Percentiles rank a stretch among this genome's conserved stretches.
Evolutionary conservation across 2,888 invertebrate genomes (phyloP).

Genomic region (Standfussiana lucernea): DNA sequence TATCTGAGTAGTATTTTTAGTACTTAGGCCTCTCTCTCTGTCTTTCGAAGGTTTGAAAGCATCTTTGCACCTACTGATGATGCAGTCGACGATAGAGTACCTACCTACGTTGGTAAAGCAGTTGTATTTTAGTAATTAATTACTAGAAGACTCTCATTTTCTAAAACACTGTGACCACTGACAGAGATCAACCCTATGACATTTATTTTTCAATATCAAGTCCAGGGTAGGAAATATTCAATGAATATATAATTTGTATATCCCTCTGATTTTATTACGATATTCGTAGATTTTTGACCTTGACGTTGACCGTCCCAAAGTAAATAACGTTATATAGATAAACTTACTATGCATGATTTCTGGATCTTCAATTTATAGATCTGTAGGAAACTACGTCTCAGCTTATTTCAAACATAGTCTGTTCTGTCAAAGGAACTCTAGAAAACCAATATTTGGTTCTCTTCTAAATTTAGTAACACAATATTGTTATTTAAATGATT

Average conservation of each 20-base stretch:
- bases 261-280: conserved; percentile 32
- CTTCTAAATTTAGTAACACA: background rate
- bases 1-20: background rate
- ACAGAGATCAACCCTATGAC: conserved; percentile 52
- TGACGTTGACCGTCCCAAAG: conserved; percentile 41
- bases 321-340: conserved; percentile 20
- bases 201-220: conserved; percentile 64
- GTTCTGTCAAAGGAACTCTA: background rate
- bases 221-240: conserved; percentile 63
- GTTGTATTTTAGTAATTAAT: too few relatives aligned
- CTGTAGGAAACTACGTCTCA: background rate
- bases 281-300: conserved; percentile 57
- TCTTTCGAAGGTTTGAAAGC: background rate
- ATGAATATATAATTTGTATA: conserved; percentile 69
- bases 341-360: conserved; percentile 50
- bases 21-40: background rate
- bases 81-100: too few relatives aligned
- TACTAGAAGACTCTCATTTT: background rate
- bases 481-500: background rate
- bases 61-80: background rate
- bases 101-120: background rate
- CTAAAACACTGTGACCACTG: too few relatives aligned
- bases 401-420: conserved; percentile 15
- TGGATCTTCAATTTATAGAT: conserved; percentile 22
- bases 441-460: background rate